Conservation (phyloP, 2,797 vertebrate genomes). For the Vireo griseus region DNA sequence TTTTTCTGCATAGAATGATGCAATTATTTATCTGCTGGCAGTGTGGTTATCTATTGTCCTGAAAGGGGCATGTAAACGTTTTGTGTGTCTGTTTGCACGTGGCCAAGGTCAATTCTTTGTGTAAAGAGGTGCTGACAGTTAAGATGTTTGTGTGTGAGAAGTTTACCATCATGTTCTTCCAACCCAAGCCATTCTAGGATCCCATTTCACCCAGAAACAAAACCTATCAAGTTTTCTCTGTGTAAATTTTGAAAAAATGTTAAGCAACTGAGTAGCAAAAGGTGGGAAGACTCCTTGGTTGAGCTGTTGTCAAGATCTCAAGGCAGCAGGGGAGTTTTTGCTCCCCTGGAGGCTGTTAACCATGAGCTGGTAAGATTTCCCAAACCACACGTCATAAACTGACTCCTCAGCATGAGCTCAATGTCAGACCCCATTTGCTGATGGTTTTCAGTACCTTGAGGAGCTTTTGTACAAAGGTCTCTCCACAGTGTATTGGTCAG, state of each 20-base stretch:
- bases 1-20: not conserved
- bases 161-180: not conserved
- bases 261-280: not conserved
- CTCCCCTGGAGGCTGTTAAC: accelerated
- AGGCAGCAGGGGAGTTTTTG: not conserved
- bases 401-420: not conserved
- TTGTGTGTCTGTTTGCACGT: not conserved
- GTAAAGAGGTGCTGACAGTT: not conserved
- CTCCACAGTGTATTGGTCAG: accelerated
- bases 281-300: not conserved
- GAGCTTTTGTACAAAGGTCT: not conserved
- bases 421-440: accelerated
- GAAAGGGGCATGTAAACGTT: not conserved
- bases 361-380: not conserved
- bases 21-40: not conserved
- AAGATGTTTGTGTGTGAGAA: not conserved
- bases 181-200: not conserved
- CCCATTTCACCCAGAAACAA: not conserved
- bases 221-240: not conserved
- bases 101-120: not conserved
- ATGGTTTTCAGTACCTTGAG: not conserved
- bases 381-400: accelerated
- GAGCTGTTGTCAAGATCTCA: not conserved
- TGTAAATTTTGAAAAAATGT: not conserved
- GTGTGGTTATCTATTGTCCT: not conserved